Evolutionary conservation across 2,888 invertebrate species (phyloP), one percentile per base, ranked within the genome.

Genomic region (Amphimallon solstitiale): DNA sequence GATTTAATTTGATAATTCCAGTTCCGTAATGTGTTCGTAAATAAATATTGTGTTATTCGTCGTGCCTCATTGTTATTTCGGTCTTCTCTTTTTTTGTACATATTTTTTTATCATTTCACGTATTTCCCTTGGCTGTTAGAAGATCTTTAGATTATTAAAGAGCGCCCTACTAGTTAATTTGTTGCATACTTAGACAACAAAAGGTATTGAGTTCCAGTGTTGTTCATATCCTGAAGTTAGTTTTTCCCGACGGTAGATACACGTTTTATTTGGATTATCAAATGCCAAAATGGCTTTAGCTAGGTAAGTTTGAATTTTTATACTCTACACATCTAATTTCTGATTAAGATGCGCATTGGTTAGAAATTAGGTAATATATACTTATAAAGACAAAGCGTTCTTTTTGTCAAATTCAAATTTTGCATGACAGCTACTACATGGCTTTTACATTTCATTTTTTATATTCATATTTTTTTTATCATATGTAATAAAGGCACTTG

Each of bases 211-310:
- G 38, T 48, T 48, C 48, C 48, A 21, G 21, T 48, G 21, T 15
- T 48, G 19, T 19, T 12, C 48, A 34, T 29, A 35, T 49, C n/a
- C 21, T 29, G 12, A 17, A 34, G n/a, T 19, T 56, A 38, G 15
- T 56, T 56, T 34, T 29, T 29, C 29, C 29, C 38, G 19, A 38
- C 38, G 17, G 17, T 17, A 29, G 35, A 46, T 17, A 48, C 17
- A 19, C 45, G 48, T 21, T 21, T 29, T 23, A 35, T 38, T 35
- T 35, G 62, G 49, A 49, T 62, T 86, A 81, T 85, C 86, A 82
- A 86, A 87, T 87, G 87, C 86, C 82, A 87, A 88, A 85, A 88
- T 88, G 88, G 88, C 88, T 83, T 84, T 88, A 83, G 88, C 88
- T 81, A 87, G 88, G 88, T 88, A 84, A 85, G 86, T 82, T 52